Evolutionary conservation across 2,888 invertebrate species (phyloP).

Genomic region (Drosophila pegasa): DNA sequence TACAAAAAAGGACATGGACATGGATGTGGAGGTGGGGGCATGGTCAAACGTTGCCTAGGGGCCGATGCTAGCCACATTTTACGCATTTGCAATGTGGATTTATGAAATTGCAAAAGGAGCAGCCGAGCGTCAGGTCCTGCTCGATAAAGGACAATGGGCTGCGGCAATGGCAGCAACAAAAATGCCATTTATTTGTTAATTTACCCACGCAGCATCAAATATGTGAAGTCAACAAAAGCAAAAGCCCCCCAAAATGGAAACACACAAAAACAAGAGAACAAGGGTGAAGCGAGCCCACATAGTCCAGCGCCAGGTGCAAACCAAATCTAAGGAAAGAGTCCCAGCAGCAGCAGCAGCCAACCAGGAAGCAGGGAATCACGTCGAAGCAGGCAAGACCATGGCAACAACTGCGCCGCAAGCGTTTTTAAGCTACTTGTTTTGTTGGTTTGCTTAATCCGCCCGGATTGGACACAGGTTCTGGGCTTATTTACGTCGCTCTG

Average conservation of each 20-base stretch:
- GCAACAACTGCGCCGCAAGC: slow-evolving; percentile 43
- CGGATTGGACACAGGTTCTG: slow-evolving; percentile 46
- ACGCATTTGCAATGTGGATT: slow-evolving; percentile 68
- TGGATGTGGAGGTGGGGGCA: neutral
- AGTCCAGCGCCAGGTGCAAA: slow-evolving; percentile 18
- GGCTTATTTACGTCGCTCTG: slow-evolving; percentile 62
- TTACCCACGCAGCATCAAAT: slow-evolving; percentile 75
- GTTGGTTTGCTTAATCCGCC: slow-evolving; percentile 73
- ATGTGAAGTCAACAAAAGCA: slow-evolving; percentile 67
- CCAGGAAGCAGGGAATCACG: slow-evolving; percentile 19
- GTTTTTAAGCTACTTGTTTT: slow-evolving; percentile 77
- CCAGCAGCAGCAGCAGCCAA: neutral
- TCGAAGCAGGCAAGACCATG: slow-evolving; percentile 32
- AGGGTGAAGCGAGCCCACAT: neutral
- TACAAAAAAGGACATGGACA: slow-evolving; percentile 50
- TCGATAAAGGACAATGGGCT: slow-evolving; percentile 35
- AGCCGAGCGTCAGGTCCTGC: slow-evolving; percentile 37
- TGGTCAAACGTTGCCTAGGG: slow-evolving; percentile 39
- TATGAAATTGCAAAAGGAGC: slow-evolving; percentile 67
- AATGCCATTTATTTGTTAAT: slow-evolving; percentile 78
- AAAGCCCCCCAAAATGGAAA: slow-evolving; percentile 8
- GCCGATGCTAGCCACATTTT: slow-evolving; percentile 62
- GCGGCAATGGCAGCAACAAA: slow-evolving; percentile 45
- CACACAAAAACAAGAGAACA: slow-evolving; percentile 7
- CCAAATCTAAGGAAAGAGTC: slow-evolving; percentile 8